Percentiles rank a stretch among this genome's conserved stretches.
Evolutionary conservation across 2,113 vertebrate species (phyloP).

Genomic region (Megalops atlanticus): DNA sequence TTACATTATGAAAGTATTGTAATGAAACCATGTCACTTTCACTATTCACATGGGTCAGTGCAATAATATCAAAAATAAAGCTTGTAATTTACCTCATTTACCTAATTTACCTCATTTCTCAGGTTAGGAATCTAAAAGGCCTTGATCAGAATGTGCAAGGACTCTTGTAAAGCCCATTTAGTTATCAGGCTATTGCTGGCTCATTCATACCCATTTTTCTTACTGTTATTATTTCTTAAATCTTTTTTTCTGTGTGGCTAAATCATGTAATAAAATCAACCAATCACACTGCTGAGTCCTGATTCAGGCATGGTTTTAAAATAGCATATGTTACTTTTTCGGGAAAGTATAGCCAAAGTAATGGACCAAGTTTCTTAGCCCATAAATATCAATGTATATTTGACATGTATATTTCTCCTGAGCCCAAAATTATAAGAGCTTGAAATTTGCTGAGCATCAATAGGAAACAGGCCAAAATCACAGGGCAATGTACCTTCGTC

Average conservation of each 20-base stretch:
- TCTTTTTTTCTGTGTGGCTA: neutral
- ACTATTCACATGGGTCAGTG: neutral
- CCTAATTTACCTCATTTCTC: neutral
- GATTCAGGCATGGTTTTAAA: neutral
- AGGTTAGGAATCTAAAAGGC: neutral
- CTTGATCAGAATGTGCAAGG: neutral
- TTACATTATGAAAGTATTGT: neutral
- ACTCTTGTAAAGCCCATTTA: neutral
- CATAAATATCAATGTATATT: neutral
- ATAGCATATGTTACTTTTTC: neutral
- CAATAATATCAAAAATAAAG: neutral
- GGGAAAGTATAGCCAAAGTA: neutral
- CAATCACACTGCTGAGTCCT: neutral
- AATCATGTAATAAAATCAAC: neutral
- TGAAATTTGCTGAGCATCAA: neutral
- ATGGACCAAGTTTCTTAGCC: neutral
- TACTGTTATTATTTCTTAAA: neutral
- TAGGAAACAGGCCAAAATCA: neutral
- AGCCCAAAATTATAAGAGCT: neutral
- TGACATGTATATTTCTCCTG: neutral
- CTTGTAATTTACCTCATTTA: neutral
- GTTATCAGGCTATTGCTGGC: neutral
- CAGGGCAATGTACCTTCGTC: neutral
- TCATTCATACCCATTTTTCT: neutral
- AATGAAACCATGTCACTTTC: neutral